A percentile compares a stretch with the other conserved stretches of the same genome.
These are phyloP conservation scores for Fregetta grallaria DNA, from an alignment of 2,113 vertebrate species.

Conservation along the genomic window DNA sequence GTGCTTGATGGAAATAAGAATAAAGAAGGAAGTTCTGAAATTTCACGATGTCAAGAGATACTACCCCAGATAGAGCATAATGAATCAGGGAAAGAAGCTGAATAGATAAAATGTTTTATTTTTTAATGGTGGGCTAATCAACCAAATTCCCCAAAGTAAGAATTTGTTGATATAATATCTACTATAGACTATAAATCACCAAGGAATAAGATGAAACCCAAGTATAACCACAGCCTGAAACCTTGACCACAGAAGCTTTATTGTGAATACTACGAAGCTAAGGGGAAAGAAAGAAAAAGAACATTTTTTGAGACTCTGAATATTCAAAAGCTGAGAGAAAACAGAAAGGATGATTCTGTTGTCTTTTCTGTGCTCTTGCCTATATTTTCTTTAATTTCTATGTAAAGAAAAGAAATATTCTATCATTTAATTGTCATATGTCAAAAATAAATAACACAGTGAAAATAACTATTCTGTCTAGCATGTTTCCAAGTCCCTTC, in stretches of 20 bases:
- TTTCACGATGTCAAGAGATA: background rate
- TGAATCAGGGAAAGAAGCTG: background rate
- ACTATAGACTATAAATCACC: background rate
- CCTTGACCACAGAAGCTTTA: background rate
- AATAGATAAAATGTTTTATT: background rate
- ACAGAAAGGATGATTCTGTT: background rate
- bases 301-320: background rate
- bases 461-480: background rate
- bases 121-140: background rate
- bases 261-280: background rate
- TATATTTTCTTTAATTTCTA: conserved; percentile 13
- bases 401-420: background rate
- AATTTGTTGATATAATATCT: background rate
- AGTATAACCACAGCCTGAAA: background rate
- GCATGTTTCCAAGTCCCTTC: background rate
- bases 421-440: background rate
- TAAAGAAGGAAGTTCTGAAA: background rate
- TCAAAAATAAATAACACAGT: conserved; percentile 3
- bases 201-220: background rate
- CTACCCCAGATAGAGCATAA: background rate
- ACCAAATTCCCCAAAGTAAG: background rate
- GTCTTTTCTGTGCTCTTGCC: background rate
- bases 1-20: background rate
- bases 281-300: background rate
- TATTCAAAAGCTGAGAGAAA: background rate